Evolutionary conservation across 2,113 vertebrate species (phyloP).

Genomic region (Erpornis zantholeuca): DNA sequence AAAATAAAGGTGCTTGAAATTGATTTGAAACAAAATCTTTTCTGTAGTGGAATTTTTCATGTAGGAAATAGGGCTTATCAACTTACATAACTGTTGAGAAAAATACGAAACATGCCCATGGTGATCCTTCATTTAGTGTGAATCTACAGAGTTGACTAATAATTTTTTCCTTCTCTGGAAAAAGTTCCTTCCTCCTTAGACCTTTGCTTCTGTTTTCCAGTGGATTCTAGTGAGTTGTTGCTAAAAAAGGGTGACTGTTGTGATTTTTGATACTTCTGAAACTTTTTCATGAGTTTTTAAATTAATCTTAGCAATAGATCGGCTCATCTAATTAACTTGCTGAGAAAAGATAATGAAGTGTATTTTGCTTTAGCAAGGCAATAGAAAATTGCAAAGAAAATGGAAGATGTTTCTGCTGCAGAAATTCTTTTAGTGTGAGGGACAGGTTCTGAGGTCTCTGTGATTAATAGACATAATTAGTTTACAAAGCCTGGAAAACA

Average conservation of each 20-base stretch:
- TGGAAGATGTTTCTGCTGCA: neutral
- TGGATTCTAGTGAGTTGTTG: neutral
- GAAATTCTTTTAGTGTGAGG: slow-evolving; percentile 30
- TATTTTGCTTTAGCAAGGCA: neutral
- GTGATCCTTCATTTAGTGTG: neutral
- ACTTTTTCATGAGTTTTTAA: neutral
- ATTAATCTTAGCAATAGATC: slow-evolving; percentile 1
- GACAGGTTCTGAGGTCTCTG: slow-evolving; percentile 7
- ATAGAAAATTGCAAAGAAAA: neutral
- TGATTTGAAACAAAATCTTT: neutral
- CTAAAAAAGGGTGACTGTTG: neutral
- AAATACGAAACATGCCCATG: neutral
- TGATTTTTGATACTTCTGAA: neutral
- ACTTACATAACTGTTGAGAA: neutral
- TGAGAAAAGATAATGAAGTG: slow-evolving; percentile 18
- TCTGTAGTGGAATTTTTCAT: neutral
- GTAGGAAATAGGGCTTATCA: neutral
- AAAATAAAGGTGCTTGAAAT: neutral
- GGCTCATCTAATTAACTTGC: neutral
- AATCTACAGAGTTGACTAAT: neutral
- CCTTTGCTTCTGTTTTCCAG: neutral
- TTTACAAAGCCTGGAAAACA: slow-evolving; percentile 68
- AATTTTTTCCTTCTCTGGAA: neutral
- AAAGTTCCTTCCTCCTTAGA: neutral
- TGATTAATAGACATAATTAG: slow-evolving; percentile 79